These are phyloP conservation scores for Eremobia ochroleuca DNA, from an alignment of 2,888 invertebrate species.

Conservation along the genomic window DNA sequence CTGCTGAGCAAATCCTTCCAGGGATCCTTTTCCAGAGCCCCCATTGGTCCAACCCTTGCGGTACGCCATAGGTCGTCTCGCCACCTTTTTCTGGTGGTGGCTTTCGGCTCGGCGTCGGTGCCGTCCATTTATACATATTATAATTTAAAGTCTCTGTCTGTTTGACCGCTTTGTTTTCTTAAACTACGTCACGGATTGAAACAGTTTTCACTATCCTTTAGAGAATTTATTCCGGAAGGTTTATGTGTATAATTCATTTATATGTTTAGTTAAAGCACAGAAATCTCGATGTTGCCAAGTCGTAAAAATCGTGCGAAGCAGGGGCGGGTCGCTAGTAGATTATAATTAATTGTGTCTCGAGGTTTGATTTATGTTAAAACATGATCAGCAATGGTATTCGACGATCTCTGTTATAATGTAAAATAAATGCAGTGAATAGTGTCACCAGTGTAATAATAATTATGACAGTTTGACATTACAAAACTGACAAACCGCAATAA, in stretches of 20 bases:
- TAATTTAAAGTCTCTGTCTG: not conserved
- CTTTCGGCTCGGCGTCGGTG: too few species aligned
- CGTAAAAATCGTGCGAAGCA: not conserved
- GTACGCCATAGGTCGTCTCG: too few species aligned
- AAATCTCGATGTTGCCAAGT: conserved; percentile 1
- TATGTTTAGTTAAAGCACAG: too few species aligned
- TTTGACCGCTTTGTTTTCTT: not conserved
- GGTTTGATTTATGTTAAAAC: not conserved
- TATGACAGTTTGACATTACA: too few species aligned
- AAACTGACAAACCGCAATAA: too few species aligned
- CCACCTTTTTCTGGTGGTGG: too few species aligned
- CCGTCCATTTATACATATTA: not conserved
- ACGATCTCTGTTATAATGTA: not conserved
- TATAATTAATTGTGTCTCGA: not conserved
- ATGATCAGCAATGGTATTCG: not conserved
- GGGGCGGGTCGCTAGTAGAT: not conserved
- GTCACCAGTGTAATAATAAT: not conserved
- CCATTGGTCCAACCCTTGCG: too few species aligned
- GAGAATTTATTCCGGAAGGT: not conserved
- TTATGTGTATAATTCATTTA: not conserved
- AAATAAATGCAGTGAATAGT: not conserved
- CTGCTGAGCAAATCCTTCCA: too few species aligned
- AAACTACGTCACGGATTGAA: not conserved
- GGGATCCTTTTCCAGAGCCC: too few species aligned
- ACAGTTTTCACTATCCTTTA: not conserved